Conservation (phyloP, 2,797 vertebrate species). For the Enteromius paludinosus region DNA sequence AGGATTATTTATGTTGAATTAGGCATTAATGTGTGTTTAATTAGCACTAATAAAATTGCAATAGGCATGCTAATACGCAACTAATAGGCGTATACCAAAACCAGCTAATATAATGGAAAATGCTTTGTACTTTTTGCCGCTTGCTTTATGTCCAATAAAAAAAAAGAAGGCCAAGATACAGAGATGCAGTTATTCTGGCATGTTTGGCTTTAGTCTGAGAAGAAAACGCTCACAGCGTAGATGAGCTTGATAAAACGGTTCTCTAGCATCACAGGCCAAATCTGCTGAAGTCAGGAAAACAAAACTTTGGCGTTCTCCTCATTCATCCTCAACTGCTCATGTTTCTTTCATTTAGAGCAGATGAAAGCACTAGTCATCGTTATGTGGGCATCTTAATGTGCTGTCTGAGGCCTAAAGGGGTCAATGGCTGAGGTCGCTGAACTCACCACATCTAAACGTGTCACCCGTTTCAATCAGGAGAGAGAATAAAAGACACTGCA, state of each 20-base stretch:
- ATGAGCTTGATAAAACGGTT: background rate
- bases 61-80: no score
- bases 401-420: background rate
- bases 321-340: constrained; percentile 66
- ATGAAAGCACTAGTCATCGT: constrained; percentile 36
- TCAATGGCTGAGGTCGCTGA: background rate
- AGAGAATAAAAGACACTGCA: constrained; percentile 42
- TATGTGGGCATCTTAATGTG: background rate
- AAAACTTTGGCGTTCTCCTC: constrained; percentile 64
- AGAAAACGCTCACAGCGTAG: constrained; percentile 1
- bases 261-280: constrained; percentile 44
- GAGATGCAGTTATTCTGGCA: background rate
- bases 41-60: no score
- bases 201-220: constrained; percentile 12
- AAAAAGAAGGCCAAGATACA: background rate
- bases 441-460: background rate
- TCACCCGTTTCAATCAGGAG: constrained; percentile 63
- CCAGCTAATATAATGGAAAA: background rate
- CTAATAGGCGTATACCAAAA: background rate
- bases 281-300: constrained; percentile 32
- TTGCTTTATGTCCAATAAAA: background rate
- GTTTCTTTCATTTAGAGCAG: constrained; percentile 73
- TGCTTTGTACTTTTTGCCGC: background rate
- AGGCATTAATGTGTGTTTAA: no score
- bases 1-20: no score